Conservation (phyloP, 2,113 vertebrate genomes). For the Dasyornis broadbenti region DNA sequence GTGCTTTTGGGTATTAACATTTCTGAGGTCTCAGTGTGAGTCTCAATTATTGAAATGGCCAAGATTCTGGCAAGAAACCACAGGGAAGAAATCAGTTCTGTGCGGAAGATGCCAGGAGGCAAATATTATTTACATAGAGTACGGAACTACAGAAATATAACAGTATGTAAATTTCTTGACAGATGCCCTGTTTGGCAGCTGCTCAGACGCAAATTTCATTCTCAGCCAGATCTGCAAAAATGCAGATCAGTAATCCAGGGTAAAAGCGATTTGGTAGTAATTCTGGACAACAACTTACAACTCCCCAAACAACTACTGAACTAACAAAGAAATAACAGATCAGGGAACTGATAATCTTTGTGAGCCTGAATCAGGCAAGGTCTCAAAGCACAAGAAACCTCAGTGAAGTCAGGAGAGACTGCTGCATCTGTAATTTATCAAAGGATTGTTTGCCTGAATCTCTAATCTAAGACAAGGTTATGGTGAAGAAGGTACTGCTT, state of each 20-base stretch:
- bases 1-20: conserved; percentile 57
- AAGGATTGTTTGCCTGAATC: neutral
- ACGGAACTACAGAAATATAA: conserved; percentile 55
- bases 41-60: conserved; percentile 57
- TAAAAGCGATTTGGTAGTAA: conserved; percentile 36
- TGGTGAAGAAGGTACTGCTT: neutral
- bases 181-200: conserved; percentile 63
- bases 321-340: conserved; percentile 7
- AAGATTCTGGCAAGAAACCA: conserved; percentile 62
- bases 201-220: conserved; percentile 44
- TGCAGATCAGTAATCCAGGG: conserved; percentile 32
- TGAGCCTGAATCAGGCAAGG: neutral
- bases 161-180: conserved; percentile 61
- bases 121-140: conserved; percentile 62
- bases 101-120: conserved; percentile 54
- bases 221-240: conserved; percentile 48
- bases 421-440: neutral
- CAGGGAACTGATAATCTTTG: neutral
- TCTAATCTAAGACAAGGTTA: neutral
- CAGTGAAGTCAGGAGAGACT: neutral
- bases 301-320: neutral
- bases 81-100: conserved; percentile 57
- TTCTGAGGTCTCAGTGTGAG: conserved; percentile 45
- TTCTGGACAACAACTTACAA: neutral
- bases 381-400: neutral